Evolutionary conservation across 2,113 vertebrate species (phyloP).

Genomic region (Oostethus manadensis): DNA sequence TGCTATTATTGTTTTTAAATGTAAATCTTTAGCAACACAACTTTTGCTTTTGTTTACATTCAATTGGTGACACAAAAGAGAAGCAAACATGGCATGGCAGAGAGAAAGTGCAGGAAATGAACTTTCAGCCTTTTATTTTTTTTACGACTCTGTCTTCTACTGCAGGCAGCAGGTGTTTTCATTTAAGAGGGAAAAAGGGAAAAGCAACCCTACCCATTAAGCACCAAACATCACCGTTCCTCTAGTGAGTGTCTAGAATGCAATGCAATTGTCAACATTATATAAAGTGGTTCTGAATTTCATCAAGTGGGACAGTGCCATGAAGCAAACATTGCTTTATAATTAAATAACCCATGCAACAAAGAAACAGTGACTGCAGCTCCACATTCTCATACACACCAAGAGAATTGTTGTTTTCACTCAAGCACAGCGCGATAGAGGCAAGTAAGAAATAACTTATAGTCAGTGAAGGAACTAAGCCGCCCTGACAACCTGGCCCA

Average conservation of each 20-base stretch:
- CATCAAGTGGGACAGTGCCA: background rate
- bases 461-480: too few relatives aligned
- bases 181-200: background rate
- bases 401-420: background rate
- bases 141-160: background rate
- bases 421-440: background rate
- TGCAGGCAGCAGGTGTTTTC: background rate
- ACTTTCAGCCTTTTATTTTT: background rate
- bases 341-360: background rate
- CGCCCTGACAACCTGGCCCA: too few relatives aligned
- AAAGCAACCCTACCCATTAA: background rate
- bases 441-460: background rate
- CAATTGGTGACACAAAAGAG: background rate
- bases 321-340: background rate
- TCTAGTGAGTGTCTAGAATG: too few relatives aligned
- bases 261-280: background rate
- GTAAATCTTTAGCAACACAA: background rate
- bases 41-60: background rate
- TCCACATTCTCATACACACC: background rate
- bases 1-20: background rate
- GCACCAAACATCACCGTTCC: background rate
- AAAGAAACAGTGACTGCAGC: background rate
- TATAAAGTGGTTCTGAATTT: background rate
- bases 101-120: background rate
- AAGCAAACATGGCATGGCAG: background rate